Percentiles rank a stretch among this genome's conserved stretches.
Conservation (phyloP, 2,888 invertebrate species). For the Julus scandinavius region DNA sequence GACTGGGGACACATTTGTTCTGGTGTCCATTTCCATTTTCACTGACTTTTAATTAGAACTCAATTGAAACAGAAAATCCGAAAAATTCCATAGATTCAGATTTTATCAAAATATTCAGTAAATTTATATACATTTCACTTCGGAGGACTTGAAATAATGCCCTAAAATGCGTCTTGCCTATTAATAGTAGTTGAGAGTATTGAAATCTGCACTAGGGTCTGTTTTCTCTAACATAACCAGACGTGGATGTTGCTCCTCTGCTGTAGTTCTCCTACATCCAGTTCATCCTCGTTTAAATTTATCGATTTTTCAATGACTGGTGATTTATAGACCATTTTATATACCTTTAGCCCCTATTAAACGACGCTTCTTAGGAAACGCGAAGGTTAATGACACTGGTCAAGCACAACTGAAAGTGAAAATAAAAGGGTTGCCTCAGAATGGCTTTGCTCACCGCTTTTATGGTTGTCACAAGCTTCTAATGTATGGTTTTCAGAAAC, state of each 20-base stretch:
- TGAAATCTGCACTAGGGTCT: too few species aligned
- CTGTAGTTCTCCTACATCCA: background rate
- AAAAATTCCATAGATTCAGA: too few species aligned
- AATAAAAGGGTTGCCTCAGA: background rate
- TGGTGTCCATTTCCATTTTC: too few species aligned
- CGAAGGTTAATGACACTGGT: conserved; percentile 12
- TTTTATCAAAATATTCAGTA: too few species aligned
- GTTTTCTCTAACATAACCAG: background rate
- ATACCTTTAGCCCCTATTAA: conserved; percentile 29
- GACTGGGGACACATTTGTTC: too few species aligned
- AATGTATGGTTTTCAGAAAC: background rate
- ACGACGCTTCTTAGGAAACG: conserved; percentile 29
- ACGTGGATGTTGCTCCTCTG: background rate
- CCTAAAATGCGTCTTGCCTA: too few species aligned
- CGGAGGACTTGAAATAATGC: too few species aligned
- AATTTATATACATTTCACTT: too few species aligned
- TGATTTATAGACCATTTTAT: conserved; percentile 30
- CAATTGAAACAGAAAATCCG: too few species aligned
- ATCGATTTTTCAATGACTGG: background rate
- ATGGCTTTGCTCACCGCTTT: background rate
- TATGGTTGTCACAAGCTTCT: background rate
- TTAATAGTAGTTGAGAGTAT: too few species aligned
- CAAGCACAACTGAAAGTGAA: conserved; percentile 16
- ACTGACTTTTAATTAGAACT: too few species aligned
- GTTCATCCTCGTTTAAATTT: conserved; percentile 13